Conservation (phyloP, 1,140 invertebrate genomes). For the Listronotus oregonensis region DNA sequence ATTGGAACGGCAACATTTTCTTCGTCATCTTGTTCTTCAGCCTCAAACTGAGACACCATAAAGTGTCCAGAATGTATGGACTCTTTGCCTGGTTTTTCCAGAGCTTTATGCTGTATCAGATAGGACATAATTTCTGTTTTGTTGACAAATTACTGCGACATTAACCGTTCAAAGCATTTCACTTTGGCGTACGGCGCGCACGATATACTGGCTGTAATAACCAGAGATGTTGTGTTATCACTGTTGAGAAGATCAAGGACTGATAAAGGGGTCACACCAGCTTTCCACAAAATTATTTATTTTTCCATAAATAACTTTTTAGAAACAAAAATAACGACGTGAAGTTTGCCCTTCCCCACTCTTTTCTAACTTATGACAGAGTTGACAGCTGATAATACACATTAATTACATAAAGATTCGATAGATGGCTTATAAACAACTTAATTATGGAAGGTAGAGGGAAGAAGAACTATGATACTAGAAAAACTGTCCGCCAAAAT, state of each 20-base stretch:
- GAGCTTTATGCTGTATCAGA: slow-evolving; percentile 35
- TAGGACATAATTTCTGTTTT: slow-evolving; percentile 37
- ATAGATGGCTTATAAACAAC: no score
- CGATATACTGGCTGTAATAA: slow-evolving; percentile 41
- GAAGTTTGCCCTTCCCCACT: slow-evolving; percentile 9
- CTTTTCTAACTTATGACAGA: slow-evolving; percentile 2
- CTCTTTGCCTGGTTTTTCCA: slow-evolving; percentile 59
- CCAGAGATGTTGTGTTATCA: slow-evolving; percentile 41
- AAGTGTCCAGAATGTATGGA: slow-evolving; percentile 97
- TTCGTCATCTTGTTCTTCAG: slow-evolving; percentile 87
- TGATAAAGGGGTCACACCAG: slow-evolving; percentile 54
- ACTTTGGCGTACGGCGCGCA: slow-evolving; percentile 19
- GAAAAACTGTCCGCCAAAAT: no score
- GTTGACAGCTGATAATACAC: slow-evolving; percentile 9
- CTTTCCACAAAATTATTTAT: slow-evolving; percentile 40
- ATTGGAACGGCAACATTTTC: slow-evolving; percentile 79
- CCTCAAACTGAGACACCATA: slow-evolving; percentile 96
- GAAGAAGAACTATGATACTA: no score
- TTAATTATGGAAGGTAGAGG: no score
- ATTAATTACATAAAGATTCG: no score
- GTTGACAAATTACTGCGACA: slow-evolving; percentile 35
- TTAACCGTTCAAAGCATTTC: slow-evolving; percentile 12
- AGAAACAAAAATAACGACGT: slow-evolving; percentile 26
- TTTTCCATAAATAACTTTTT: slow-evolving; percentile 50
- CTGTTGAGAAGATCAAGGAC: slow-evolving; percentile 55